Conservation (phyloP, 2,888 invertebrate species). For the Arge pagana region DNA sequence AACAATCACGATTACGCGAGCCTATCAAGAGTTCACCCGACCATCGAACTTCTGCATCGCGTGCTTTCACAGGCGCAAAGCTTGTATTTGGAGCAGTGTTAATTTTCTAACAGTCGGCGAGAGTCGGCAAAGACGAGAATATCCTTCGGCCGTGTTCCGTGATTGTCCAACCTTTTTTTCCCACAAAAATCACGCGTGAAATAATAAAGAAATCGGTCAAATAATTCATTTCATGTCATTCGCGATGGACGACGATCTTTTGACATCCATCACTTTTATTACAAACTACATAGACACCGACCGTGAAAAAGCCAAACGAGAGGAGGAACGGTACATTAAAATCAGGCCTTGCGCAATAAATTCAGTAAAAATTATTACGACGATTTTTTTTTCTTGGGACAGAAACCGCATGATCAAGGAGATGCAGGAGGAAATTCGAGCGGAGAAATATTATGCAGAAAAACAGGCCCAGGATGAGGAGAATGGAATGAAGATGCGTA, state of each 20-base stretch:
- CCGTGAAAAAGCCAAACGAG: slow-evolving; percentile 36
- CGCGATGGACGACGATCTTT: slow-evolving; percentile 35
- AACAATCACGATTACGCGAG: too few species aligned
- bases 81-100: too few species aligned
- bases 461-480: slow-evolving; percentile 35
- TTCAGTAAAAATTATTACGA: not conserved
- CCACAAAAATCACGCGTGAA: not conserved
- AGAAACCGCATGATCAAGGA: slow-evolving; percentile 45
- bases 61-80: slow-evolving; percentile 9
- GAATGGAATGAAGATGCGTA: slow-evolving; percentile 38
- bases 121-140: slow-evolving; percentile 4
- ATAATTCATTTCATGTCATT: too few species aligned
- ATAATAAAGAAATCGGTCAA: slow-evolving; percentile 14
- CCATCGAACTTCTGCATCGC: too few species aligned
- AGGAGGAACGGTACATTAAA: slow-evolving; percentile 43
- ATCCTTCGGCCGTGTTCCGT: not conserved
- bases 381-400: not conserved
- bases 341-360: too few species aligned
- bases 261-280: slow-evolving; percentile 42
- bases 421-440: slow-evolving; percentile 45
- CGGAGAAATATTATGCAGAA: slow-evolving; percentile 40
- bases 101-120: slow-evolving; percentile 17
- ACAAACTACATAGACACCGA: slow-evolving; percentile 40
- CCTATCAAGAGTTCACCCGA: too few species aligned
- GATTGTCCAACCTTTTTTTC: too few species aligned